Percentiles rank a stretch among this genome's conserved stretches.
These are phyloP conservation scores for Aptenodytes forsteri DNA, from an alignment of 2,113 vertebrate genomes.

Conservation along the genomic window DNA sequence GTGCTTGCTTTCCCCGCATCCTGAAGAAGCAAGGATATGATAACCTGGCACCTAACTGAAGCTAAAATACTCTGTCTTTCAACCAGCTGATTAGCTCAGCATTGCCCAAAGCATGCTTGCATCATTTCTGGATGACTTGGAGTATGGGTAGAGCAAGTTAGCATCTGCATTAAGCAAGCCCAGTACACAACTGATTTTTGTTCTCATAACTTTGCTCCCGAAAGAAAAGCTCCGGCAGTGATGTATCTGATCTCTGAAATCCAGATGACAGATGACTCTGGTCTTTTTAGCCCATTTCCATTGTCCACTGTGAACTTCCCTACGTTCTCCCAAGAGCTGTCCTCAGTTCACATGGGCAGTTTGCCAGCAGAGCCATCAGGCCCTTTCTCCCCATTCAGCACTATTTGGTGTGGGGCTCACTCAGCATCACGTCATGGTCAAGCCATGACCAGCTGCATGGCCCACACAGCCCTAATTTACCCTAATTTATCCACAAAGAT, in stretches of 20 bases:
- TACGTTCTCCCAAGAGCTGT: fast-evolving
- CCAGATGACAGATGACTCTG: neutral
- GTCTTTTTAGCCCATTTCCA: neutral
- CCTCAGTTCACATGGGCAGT: neutral
- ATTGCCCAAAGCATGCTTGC: neutral
- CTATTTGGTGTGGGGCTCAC: neutral
- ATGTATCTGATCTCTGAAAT: neutral
- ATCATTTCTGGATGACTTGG: neutral
- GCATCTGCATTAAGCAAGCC: neutral
- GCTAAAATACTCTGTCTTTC: neutral
- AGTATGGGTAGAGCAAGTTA: neutral
- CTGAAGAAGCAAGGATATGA: neutral
- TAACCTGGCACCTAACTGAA: neutral
- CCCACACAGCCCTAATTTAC: neutral
- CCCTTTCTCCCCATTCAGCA: neutral
- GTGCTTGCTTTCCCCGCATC: neutral
- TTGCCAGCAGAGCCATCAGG: neutral
- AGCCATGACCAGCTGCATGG: neutral
- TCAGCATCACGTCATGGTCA: neutral
- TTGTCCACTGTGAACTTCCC: neutral
- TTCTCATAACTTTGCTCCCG: neutral
- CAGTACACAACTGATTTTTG: neutral
- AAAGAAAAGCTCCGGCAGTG: neutral
- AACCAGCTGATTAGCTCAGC: neutral
- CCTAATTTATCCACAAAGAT: neutral